These are phyloP conservation scores for Cotesia congregata DNA, from an alignment of 2,888 invertebrate species.

Conservation along the genomic window DNA sequence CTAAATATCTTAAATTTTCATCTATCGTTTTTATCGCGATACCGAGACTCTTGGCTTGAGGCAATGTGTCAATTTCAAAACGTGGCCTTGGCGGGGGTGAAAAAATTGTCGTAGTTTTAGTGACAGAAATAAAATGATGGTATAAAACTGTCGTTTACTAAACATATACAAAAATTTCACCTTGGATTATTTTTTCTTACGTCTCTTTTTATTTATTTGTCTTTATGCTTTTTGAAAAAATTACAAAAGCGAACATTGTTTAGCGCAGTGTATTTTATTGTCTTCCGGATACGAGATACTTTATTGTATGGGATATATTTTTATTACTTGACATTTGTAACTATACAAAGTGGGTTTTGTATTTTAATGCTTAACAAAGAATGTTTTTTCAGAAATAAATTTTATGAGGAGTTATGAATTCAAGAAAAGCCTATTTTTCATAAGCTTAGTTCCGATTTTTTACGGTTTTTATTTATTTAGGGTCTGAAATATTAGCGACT, in stretches of 20 bases:
- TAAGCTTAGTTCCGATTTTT: too few species aligned
- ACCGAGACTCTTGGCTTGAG: neutral
- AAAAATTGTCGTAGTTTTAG: neutral
- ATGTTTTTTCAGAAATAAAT: too few species aligned
- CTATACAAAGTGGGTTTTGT: too few species aligned
- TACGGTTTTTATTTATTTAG: too few species aligned
- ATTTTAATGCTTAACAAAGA: too few species aligned
- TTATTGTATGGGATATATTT: too few species aligned
- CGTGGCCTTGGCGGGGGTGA: neutral
- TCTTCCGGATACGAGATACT: too few species aligned
- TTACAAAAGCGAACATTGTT: neutral
- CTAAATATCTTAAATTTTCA: neutral
- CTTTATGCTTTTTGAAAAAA: neutral
- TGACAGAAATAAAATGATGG: neutral
- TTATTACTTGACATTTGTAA: too few species aligned
- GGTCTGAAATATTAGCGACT: too few species aligned
- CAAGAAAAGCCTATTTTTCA: too few species aligned
- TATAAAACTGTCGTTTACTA: neutral
- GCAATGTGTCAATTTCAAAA: neutral
- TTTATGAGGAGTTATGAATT: too few species aligned
- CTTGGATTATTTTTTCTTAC: neutral
- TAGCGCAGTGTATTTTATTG: too few species aligned
- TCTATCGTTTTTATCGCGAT: neutral
- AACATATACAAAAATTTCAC: neutral
- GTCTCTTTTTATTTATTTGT: neutral